Evolutionary conservation across 1,140 invertebrate genomes (phyloP).

Genomic region (Eriocheir sinensis): DNA sequence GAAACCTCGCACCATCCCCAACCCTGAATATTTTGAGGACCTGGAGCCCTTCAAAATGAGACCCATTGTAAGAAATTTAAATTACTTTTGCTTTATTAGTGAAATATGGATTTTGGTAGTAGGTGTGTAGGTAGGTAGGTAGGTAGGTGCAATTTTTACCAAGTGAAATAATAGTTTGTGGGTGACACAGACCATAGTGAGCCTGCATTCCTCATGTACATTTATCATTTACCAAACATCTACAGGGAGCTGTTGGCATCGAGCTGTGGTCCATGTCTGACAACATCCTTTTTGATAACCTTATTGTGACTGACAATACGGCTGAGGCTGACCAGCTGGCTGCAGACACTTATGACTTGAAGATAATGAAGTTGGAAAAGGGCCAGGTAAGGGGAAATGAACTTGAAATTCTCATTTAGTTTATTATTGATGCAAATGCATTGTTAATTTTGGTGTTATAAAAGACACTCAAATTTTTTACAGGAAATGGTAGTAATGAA

Average conservation of each 20-base stretch:
- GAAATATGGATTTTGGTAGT: neutral
- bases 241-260: slow-evolving; percentile 94
- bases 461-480: too few relatives aligned
- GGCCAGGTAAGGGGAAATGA: slow-evolving; percentile 71
- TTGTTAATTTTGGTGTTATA: too few relatives aligned
- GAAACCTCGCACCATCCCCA: slow-evolving; percentile 92
- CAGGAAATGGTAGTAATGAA: too few relatives aligned
- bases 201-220: neutral
- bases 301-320: slow-evolving; percentile 94
- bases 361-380: slow-evolving; percentile 83
- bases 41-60: slow-evolving; percentile 95
- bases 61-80: slow-evolving; percentile 90
- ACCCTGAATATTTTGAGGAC: slow-evolving; percentile 97
- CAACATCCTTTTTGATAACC: slow-evolving; percentile 96
- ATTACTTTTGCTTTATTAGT: neutral
- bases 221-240: neutral
- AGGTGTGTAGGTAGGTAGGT: neutral
- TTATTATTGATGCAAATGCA: too few relatives aligned
- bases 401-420: too few relatives aligned
- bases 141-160: too few relatives aligned
- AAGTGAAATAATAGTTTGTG: neutral
- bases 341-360: slow-evolving; percentile 91
- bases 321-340: slow-evolving; percentile 91
- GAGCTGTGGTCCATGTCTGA: slow-evolving; percentile 99
- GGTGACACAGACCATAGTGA: neutral